Percentiles rank a stretch among this genome's conserved stretches.
Conservation (phyloP, 2,113 vertebrate species). For the Platichthys stellatus region DNA sequence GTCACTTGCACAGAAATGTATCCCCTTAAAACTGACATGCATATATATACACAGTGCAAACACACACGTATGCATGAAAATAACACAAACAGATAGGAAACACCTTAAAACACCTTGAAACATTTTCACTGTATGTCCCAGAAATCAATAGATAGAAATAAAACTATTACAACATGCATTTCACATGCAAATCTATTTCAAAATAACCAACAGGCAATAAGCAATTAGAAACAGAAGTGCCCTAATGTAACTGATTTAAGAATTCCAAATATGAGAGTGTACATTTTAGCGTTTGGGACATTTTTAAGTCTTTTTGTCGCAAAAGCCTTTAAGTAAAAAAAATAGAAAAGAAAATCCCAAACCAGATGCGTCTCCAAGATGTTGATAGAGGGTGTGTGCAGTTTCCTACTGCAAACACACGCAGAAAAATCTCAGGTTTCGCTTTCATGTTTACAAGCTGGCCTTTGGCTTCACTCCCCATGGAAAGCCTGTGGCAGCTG, state of each 20-base stretch:
- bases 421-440: constrained; percentile 43
- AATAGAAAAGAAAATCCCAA: not conserved
- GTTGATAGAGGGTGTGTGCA: constrained; percentile 23
- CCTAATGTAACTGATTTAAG: too few species aligned
- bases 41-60: not conserved
- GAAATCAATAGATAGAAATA: not conserved
- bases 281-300: not conserved
- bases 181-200: too few species aligned
- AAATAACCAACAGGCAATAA: too few species aligned
- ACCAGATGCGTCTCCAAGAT: not conserved
- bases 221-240: too few species aligned
- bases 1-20: not conserved
- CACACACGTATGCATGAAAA: not conserved
- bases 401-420: constrained; percentile 25
- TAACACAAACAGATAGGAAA: too few species aligned
- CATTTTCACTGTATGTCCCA: not conserved
- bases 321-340: constrained; percentile 1
- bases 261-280: not conserved
- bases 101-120: too few species aligned
- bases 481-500: constrained; percentile 42
- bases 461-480: constrained; percentile 60
- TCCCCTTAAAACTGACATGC: too few species aligned
- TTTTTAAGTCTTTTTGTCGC: too few species aligned
- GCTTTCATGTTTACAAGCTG: constrained; percentile 63
- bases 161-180: not conserved